Conservation (phyloP, 2,888 invertebrate genomes). For the Synergus laeviventris region DNA sequence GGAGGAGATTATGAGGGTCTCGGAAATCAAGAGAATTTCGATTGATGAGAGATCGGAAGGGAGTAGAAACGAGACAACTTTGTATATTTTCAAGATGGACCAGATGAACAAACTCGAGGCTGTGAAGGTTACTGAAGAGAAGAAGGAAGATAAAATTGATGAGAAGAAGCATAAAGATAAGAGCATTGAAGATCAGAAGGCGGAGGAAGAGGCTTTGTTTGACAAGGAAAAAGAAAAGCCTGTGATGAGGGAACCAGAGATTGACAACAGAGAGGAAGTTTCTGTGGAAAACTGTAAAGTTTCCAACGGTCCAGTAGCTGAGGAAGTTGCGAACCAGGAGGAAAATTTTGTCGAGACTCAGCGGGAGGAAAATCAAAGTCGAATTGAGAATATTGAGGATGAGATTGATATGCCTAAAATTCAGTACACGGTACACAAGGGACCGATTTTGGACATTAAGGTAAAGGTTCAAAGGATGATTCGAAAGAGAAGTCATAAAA, state of each 20-base stretch:
- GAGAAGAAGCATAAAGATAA: background rate
- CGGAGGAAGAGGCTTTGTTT: conserved; percentile 40
- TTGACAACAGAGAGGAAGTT: conserved; percentile 31
- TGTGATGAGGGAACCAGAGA: background rate
- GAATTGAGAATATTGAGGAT: conserved; percentile 28
- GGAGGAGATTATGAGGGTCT: background rate
- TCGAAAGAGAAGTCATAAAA: background rate
- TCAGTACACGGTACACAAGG: conserved; percentile 70
- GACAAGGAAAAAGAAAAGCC: conserved; percentile 27
- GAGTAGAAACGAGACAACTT: background rate
- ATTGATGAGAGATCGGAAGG: background rate
- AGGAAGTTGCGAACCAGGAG: conserved; percentile 5
- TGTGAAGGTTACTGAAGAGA: background rate
- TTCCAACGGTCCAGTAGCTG: background rate
- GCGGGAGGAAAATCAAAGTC: conserved; percentile 47
- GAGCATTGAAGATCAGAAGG: background rate
- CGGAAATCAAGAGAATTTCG: background rate
- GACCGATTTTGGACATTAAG: conserved; percentile 74
- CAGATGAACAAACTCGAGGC: background rate
- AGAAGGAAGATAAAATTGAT: background rate
- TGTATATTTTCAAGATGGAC: conserved; percentile 13
- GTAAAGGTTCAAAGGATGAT: conserved; percentile 60
- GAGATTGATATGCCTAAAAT: conserved; percentile 38
- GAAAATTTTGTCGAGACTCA: conserved; percentile 8
- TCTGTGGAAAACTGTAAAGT: background rate